Evolutionary conservation across 1,140 invertebrate species (phyloP).

Genomic region (Formica exsecta): DNA sequence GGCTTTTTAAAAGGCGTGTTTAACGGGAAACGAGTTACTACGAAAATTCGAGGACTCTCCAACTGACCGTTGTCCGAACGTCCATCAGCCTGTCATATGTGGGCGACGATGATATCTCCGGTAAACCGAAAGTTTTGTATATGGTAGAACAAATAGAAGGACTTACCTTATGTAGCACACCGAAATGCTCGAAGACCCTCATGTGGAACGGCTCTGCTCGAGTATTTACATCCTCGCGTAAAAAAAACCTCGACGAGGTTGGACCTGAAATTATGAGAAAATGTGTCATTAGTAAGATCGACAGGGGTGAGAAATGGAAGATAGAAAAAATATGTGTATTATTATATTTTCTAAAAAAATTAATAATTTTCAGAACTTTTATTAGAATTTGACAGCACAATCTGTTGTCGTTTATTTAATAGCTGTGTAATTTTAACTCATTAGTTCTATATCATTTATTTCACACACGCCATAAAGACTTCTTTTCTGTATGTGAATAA

Average conservation of each 20-base stretch:
- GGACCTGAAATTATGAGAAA: conserved; percentile 21
- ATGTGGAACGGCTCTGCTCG: background rate
- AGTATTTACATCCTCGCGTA: conserved; percentile 48
- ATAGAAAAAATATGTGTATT: background rate
- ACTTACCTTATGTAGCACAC: conserved; percentile 46
- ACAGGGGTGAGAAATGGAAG: background rate
- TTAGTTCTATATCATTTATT: background rate
- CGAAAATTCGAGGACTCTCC: conserved; percentile 40
- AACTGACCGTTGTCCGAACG: background rate
- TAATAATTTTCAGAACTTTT: background rate
- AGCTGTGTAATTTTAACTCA: background rate
- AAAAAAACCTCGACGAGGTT: background rate
- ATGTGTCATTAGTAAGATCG: background rate
- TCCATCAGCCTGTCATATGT: conserved; percentile 20
- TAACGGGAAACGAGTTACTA: conserved; percentile 39
- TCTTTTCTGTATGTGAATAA: background rate
- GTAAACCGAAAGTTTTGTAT: conserved; percentile 49
- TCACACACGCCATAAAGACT: background rate
- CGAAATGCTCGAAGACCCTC: background rate
- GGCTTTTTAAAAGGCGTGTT: conserved; percentile 34
- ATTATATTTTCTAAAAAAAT: background rate
- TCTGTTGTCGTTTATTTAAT: background rate
- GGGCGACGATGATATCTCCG: conserved; percentile 18
- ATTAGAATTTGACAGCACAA: background rate
- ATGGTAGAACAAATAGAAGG: conserved; percentile 19